Evolutionary conservation across 2,113 vertebrate species (phyloP).

Genomic region (Jaculus jaculus): DNA sequence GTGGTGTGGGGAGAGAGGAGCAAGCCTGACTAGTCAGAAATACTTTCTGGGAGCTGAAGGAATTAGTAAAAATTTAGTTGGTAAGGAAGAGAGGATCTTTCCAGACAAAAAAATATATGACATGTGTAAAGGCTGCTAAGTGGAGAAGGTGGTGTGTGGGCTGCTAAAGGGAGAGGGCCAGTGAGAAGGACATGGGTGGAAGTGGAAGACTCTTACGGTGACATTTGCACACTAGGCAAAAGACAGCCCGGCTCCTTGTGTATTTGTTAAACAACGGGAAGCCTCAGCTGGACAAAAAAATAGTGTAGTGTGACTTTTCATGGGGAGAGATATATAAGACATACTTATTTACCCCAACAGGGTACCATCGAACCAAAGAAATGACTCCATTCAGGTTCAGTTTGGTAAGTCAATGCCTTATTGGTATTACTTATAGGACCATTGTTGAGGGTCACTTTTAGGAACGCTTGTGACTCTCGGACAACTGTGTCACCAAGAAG

Average conservation of each 20-base stretch:
- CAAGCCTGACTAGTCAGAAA: neutral
- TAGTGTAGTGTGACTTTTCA: neutral
- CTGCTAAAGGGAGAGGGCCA: neutral
- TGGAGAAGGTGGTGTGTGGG: neutral
- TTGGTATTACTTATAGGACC: neutral
- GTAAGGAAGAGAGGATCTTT: neutral
- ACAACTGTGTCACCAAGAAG: neutral
- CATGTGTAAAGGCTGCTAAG: neutral
- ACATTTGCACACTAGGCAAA: neutral
- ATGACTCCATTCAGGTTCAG: neutral
- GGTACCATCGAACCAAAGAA: neutral
- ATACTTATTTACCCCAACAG: neutral
- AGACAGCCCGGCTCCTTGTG: neutral
- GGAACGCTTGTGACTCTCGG: neutral
- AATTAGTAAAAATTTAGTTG: neutral
- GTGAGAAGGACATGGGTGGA: neutral
- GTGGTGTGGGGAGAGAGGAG: neutral
- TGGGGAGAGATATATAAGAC: neutral
- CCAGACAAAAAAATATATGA: neutral
- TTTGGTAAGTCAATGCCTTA: neutral
- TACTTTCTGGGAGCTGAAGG: neutral
- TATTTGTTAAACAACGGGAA: neutral
- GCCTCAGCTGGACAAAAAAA: neutral
- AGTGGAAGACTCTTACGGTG: neutral
- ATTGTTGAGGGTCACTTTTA: neutral